A percentile compares a stretch with the other conserved stretches of the same genome.
Conservation (phyloP, 2,888 invertebrate genomes). For the Nemapogon koenigi region DNA sequence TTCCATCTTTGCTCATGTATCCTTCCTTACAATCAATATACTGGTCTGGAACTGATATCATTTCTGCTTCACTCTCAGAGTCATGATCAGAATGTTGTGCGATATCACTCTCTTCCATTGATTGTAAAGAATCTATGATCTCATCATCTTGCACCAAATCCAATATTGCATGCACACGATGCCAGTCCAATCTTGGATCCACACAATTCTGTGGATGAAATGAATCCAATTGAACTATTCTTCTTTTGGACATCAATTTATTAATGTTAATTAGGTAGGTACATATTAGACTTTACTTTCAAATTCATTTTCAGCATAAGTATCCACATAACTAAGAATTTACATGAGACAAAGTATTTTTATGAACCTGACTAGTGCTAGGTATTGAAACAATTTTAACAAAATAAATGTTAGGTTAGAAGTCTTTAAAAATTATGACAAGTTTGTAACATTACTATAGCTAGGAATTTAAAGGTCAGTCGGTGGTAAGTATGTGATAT, state of each 20-base stretch:
- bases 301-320: background rate
- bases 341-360: background rate
- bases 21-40: constrained; percentile 34
- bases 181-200: constrained; percentile 60
- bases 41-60: constrained; percentile 29
- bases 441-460: background rate
- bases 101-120: constrained; percentile 43
- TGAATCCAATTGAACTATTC: constrained; percentile 54
- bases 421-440: background rate
- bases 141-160: constrained; percentile 51
- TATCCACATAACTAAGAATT: no score
- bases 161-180: constrained; percentile 54
- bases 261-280: background rate
- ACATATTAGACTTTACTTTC: background rate
- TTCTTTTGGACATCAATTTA: constrained; percentile 10
- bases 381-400: background rate
- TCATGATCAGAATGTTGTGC: constrained; percentile 47
- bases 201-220: constrained; percentile 58
- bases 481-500: no score
- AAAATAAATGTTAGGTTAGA: background rate
- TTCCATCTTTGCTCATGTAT: constrained; percentile 37
- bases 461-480: no score
- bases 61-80: constrained; percentile 44
- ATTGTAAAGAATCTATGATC: constrained; percentile 47
- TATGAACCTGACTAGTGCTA: no score